phyloP scores from a whole-genome alignment of 2,888 invertebrate genomes.

The Epirrita christyi region DNA sequence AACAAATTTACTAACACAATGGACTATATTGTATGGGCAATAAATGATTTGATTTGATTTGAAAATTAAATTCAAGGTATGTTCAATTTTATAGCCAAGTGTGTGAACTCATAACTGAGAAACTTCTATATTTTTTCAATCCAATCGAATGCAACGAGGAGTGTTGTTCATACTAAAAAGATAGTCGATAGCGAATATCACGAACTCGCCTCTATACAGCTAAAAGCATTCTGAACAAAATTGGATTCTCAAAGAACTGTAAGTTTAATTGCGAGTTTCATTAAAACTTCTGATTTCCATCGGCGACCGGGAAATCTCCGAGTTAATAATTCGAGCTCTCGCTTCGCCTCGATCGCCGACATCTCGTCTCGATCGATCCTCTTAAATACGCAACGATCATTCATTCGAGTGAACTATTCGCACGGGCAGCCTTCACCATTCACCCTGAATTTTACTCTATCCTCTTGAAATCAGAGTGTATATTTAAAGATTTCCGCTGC shows the following conservation, averaged over 20 bases:
- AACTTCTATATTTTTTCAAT: too few relatives aligned
- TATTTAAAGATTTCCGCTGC: constrained; percentile 19
- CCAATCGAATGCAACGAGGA: too few relatives aligned
- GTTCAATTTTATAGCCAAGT: too few relatives aligned
- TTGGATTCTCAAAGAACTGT: constrained; percentile 8
- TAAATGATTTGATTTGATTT: too few relatives aligned
- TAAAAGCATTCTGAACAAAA: constrained; percentile 7
- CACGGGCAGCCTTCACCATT: constrained; percentile 7
- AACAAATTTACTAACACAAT: too few relatives aligned
- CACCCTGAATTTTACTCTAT: constrained; percentile 4
- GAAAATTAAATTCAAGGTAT: too few relatives aligned
- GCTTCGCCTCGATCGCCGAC: constrained; percentile 14
- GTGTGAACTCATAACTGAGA: too few relatives aligned
- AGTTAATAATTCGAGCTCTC: constrained; percentile 13
- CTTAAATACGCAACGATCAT: constrained; percentile 43
- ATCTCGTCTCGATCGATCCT: constrained; percentile 35
- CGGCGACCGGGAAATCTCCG: constrained; percentile 6
- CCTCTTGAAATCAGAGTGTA: constrained; percentile 5
- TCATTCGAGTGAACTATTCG: constrained; percentile 27
- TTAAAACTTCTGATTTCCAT: constrained; percentile 19
- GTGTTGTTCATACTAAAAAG: too few relatives aligned
- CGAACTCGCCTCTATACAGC: not conserved
- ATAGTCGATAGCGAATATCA: not conserved
- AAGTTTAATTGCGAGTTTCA: constrained; percentile 32
- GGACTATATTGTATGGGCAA: too few relatives aligned